A percentile compares a stretch with the other conserved stretches of the same genome.
These are phyloP conservation scores for Caretta caretta DNA, from an alignment of 2,113 vertebrate species.

Conservation along the genomic window DNA sequence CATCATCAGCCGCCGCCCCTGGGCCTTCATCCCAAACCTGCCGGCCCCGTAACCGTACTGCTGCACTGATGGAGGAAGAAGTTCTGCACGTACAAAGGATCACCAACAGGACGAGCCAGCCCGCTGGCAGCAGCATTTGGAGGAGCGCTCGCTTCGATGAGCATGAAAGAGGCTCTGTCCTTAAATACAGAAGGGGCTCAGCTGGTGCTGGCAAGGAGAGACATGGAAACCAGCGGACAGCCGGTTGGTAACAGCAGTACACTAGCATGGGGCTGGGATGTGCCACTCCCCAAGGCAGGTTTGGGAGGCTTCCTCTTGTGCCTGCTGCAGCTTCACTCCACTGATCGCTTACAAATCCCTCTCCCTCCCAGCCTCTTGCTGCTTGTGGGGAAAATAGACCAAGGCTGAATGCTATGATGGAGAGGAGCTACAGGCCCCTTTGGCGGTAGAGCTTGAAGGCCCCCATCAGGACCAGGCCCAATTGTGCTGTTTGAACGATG, in stretches of 20 bases:
- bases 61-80: too few relatives aligned
- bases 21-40: not conserved
- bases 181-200: not conserved
- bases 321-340: too few relatives aligned
- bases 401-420: not conserved
- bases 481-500: not conserved
- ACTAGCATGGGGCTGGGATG: not conserved
- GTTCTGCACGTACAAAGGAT: not conserved
- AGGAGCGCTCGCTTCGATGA: not conserved
- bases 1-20: not conserved
- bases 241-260: not conserved
- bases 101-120: not conserved
- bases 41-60: too few relatives aligned
- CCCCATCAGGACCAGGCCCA: not conserved
- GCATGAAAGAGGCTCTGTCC: not conserved
- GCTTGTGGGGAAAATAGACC: not conserved
- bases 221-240: not conserved
- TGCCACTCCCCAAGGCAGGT: not conserved
- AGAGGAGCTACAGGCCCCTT: not conserved
- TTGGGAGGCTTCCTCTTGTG: too few relatives aligned
- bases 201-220: not conserved
- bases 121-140: not conserved
- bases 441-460: not conserved
- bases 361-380: not conserved
- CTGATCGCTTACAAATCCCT: not conserved